Evolutionary conservation across 2,113 vertebrate genomes (phyloP).

Genomic region (Anolis sagrei): DNA sequence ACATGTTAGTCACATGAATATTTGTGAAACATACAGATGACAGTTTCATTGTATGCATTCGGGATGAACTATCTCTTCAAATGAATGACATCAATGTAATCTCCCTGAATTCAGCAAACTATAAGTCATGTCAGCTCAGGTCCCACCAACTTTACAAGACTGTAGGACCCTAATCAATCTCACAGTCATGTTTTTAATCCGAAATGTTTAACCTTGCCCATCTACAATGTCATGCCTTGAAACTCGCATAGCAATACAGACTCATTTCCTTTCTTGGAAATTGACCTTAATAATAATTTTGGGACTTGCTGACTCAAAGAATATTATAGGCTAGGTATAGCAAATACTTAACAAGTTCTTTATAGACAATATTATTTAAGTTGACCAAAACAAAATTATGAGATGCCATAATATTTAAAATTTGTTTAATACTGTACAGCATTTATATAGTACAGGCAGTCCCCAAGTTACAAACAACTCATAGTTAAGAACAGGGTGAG

Average conservation of each 20-base stretch:
- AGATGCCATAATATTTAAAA: conserved; percentile 9
- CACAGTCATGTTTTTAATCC: conserved; percentile 78
- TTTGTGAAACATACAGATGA: conserved; percentile 68
- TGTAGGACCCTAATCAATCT: conserved; percentile 76
- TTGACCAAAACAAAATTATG: conserved; percentile 48
- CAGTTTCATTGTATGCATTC: conserved; percentile 69
- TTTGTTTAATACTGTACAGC: too few relatives aligned
- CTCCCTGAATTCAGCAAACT: conserved; percentile 74
- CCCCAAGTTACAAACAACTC: too few relatives aligned
- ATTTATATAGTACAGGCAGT: neutral
- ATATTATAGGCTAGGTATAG: conserved; percentile 54
- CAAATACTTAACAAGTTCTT: conserved; percentile 60
- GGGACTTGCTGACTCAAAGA: conserved; percentile 73
- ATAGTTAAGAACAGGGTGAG: too few relatives aligned
- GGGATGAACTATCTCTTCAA: conserved; percentile 73
- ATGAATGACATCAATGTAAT: conserved; percentile 74
- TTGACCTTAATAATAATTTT: conserved; percentile 77
- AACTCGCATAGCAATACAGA: conserved; percentile 64
- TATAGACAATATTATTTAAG: conserved; percentile 44
- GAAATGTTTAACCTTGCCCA: conserved; percentile 78
- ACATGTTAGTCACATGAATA: conserved; percentile 70
- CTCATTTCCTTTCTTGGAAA: conserved; percentile 73
- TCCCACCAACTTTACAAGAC: conserved; percentile 77
- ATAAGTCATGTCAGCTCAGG: conserved; percentile 74
- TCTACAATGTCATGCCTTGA: conserved; percentile 74